These are phyloP conservation scores for Epistrophella euchroma DNA, from an alignment of 2,888 invertebrate species.

Conservation along the genomic window DNA sequence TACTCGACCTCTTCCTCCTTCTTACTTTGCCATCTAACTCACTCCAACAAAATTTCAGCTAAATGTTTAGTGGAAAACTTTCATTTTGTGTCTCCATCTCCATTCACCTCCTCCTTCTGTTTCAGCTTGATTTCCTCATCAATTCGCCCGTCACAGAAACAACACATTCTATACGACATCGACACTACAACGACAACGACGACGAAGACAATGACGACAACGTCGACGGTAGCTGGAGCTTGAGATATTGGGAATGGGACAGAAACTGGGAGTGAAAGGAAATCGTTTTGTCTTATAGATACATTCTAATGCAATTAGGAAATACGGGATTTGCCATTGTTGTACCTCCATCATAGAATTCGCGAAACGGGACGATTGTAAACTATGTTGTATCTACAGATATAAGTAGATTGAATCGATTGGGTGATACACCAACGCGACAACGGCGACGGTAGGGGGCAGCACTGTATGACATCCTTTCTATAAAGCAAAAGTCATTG, in stretches of 20 bases:
- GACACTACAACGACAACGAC: conserved; percentile 24
- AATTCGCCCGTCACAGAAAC: conserved; percentile 72
- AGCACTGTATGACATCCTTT: conserved; percentile 58
- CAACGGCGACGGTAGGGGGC: background rate
- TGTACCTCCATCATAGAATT: conserved; percentile 31
- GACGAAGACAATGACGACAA: background rate
- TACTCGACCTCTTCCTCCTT: background rate
- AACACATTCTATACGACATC: conserved; percentile 20
- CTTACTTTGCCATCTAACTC: background rate
- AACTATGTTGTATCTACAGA: conserved; percentile 56
- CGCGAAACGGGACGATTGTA: conserved; percentile 68
- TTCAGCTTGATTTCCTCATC: conserved; percentile 55
- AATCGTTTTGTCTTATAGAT: conserved; percentile 76
- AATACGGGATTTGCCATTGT: conserved; percentile 75
- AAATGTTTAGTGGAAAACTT: conserved; percentile 66
- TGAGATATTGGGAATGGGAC: background rate
- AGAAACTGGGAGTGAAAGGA: conserved; percentile 67
- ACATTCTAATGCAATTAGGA: conserved; percentile 76
- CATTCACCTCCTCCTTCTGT: conserved; percentile 27
- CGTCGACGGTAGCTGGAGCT: conserved; percentile 25
- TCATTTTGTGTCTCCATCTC: conserved; percentile 37
- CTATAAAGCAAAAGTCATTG: conserved; percentile 49
- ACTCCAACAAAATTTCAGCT: conserved; percentile 42
- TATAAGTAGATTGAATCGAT: conserved; percentile 38
- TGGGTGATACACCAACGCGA: background rate